Evolutionary conservation across 1,140 invertebrate species (phyloP).

Genomic region (Cotesia glomerata): DNA sequence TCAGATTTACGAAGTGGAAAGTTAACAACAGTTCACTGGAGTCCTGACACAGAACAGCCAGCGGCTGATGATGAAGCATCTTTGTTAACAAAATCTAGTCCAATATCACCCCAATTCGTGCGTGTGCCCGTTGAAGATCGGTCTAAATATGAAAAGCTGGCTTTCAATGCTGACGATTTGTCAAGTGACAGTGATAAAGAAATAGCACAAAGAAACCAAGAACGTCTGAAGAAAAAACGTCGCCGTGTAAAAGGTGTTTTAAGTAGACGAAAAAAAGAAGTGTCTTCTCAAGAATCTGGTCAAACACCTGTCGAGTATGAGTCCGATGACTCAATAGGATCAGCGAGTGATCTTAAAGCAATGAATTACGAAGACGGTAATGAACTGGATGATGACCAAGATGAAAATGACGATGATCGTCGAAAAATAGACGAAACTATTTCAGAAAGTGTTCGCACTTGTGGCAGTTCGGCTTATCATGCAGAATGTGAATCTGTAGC

Average conservation of each 20-base stretch:
- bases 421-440: slow-evolving; percentile 67
- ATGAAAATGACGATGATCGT: slow-evolving; percentile 43
- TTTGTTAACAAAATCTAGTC: slow-evolving; percentile 47
- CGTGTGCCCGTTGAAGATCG: slow-evolving; percentile 73
- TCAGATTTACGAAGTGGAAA: slow-evolving; percentile 36
- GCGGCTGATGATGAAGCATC: slow-evolving; percentile 48
- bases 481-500: slow-evolving; percentile 75
- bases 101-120: slow-evolving; percentile 66
- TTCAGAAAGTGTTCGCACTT: slow-evolving; percentile 72
- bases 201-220: slow-evolving; percentile 39
- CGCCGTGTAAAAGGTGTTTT: slow-evolving; percentile 47
- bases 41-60: slow-evolving; percentile 34
- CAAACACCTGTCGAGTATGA: slow-evolving; percentile 48
- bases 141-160: slow-evolving; percentile 82
- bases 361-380: slow-evolving; percentile 67
- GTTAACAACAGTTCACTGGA: slow-evolving; percentile 47
- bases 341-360: slow-evolving; percentile 73
- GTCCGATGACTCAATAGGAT: slow-evolving; percentile 77
- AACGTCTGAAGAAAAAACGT: slow-evolving; percentile 55
- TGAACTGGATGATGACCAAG: slow-evolving; percentile 64
- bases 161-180: slow-evolving; percentile 65
- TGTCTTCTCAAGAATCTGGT: slow-evolving; percentile 25
- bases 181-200: slow-evolving; percentile 69
- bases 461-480: slow-evolving; percentile 74
- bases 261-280: slow-evolving; percentile 44